These are phyloP conservation scores for Gasterosteus nipponicus DNA, from an alignment of 2,113 vertebrate genomes.

Conservation along the genomic window DNA sequence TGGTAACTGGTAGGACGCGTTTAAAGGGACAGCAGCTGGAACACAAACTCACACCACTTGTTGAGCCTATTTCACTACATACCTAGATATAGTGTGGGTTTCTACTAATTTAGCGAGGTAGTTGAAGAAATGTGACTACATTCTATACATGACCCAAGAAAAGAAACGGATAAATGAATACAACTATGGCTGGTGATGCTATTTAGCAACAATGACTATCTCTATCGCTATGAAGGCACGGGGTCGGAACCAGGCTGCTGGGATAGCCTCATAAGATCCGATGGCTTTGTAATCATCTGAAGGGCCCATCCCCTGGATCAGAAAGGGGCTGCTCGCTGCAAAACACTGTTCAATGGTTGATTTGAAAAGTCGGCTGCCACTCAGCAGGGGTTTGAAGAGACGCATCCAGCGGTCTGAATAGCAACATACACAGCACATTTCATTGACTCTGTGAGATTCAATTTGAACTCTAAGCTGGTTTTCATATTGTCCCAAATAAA, in stretches of 20 bases:
- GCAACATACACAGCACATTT: no score
- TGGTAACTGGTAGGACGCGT: slow-evolving; percentile 69
- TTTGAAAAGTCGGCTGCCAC: neutral
- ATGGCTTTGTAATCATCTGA: neutral
- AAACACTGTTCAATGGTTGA: neutral
- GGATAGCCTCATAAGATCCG: neutral
- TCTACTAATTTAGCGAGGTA: neutral
- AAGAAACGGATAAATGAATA: neutral
- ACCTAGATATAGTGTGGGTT: neutral
- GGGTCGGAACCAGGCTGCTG: neutral
- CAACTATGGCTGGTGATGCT: neutral
- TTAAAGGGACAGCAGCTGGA: slow-evolving; percentile 69
- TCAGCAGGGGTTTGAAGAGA: no score
- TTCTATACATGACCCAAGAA: neutral
- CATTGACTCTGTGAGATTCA: no score
- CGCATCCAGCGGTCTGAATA: no score
- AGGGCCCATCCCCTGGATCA: neutral
- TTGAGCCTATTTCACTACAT: neutral
- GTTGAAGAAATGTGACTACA: neutral
- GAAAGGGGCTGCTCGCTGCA: neutral
- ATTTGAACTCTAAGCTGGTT: no score
- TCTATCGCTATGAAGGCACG: neutral
- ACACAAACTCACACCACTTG: slow-evolving; percentile 10
- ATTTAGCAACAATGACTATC: neutral
- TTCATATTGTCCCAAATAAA: no score